Conservation (phyloP, 2,888 invertebrate species). For the Rhyacophila evoluta region DNA sequence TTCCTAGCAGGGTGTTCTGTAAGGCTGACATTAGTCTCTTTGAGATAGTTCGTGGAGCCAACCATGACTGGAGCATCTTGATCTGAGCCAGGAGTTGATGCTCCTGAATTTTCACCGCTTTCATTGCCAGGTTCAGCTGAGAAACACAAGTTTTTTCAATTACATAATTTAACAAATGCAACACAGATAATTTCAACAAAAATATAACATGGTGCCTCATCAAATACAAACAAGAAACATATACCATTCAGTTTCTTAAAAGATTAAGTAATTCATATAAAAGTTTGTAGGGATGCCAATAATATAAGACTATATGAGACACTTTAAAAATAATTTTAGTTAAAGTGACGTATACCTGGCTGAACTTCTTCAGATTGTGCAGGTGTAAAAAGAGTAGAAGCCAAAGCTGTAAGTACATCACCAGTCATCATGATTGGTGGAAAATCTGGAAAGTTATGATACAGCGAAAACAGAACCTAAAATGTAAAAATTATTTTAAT, state of each 20-base stretch:
- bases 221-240: too few species aligned
- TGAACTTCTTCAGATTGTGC: constrained; percentile 65
- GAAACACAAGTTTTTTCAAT: constrained; percentile 55
- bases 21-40: constrained; percentile 60
- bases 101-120: constrained; percentile 82
- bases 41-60: constrained; percentile 61
- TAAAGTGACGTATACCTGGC: constrained; percentile 60
- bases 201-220: too few species aligned
- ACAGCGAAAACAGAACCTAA: constrained; percentile 92
- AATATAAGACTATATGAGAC: background rate
- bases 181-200: too few species aligned
- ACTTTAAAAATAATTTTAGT: background rate
- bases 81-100: constrained; percentile 81
- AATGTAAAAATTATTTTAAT: constrained; percentile 52
- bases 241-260: too few species aligned
- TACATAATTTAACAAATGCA: too few species aligned
- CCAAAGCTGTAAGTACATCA: constrained; percentile 88
- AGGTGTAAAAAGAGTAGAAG: constrained; percentile 86
- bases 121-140: constrained; percentile 60
- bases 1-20: constrained; percentile 87
- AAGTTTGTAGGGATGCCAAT: too few species aligned
- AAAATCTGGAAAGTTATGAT: constrained; percentile 95
- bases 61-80: constrained; percentile 68
- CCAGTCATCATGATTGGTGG: constrained; percentile 91
- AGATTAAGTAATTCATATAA: too few species aligned